Conservation (phyloP, 2,113 vertebrate species). For the Otolemur garnettii region DNA sequence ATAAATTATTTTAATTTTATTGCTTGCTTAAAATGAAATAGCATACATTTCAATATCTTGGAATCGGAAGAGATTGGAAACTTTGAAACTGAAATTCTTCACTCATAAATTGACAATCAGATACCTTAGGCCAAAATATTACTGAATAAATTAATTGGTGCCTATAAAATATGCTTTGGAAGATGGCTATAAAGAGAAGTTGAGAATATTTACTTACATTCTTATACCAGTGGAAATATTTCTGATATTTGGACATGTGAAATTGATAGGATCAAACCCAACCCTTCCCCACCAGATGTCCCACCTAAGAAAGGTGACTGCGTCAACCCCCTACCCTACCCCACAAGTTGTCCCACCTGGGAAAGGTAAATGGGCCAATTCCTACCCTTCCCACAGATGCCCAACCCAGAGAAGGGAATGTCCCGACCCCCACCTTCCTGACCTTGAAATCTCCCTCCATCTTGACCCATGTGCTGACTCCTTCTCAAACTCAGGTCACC, state of each 20-base stretch:
- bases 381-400: too few relatives aligned
- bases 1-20: slow-evolving; percentile 69
- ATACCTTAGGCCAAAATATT: slow-evolving; percentile 57
- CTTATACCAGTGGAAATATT: neutral
- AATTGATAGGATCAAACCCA: neutral
- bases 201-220: slow-evolving; percentile 13
- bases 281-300: too few relatives aligned
- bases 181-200: slow-evolving; percentile 23
- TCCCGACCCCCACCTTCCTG: too few relatives aligned
- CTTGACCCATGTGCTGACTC: too few relatives aligned
- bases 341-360: too few relatives aligned
- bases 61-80: slow-evolving; percentile 64
- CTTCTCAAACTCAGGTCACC: too few relatives aligned
- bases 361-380: too few relatives aligned
- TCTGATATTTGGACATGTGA: neutral
- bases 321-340: too few relatives aligned
- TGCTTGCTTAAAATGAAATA: slow-evolving; percentile 59
- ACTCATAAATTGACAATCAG: slow-evolving; percentile 64
- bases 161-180: slow-evolving; percentile 55
- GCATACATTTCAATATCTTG: slow-evolving; percentile 49
- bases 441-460: too few relatives aligned
- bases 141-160: neutral
- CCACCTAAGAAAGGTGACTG: too few relatives aligned
- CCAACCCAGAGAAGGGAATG: too few relatives aligned
- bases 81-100: slow-evolving; percentile 56